phyloP scores from a whole-genome alignment of 2,797 vertebrate genomes.

The Podarcis siculus region DNA sequence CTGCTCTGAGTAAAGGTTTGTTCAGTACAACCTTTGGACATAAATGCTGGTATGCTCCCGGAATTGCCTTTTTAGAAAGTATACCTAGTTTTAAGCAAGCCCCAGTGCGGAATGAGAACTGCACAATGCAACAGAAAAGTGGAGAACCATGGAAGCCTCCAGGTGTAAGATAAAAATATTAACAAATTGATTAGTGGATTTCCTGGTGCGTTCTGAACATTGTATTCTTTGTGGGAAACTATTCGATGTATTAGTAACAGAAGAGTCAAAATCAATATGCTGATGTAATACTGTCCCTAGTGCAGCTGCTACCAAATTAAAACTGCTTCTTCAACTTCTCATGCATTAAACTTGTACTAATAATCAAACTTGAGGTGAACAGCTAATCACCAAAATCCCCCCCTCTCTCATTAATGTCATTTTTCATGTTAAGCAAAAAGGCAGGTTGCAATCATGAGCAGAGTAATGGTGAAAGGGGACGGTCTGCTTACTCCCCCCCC shows the following conservation, averaged over 20 bases:
- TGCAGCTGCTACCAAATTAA: background rate
- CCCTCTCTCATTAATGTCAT: too few species aligned
- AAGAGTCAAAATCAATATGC: background rate
- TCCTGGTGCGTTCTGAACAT: background rate
- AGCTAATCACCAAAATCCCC: background rate
- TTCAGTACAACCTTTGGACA: background rate
- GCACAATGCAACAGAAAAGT: background rate
- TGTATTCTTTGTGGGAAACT: background rate
- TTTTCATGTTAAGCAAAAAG: background rate
- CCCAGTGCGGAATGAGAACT: accelerated
- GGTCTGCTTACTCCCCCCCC: background rate
- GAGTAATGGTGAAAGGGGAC: too few species aligned
- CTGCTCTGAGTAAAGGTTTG: too few species aligned
- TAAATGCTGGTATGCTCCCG: background rate
- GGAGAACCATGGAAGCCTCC: background rate
- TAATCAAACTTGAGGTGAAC: background rate
- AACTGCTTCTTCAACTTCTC: background rate
- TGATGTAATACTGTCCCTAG: background rate
- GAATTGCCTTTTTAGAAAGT: background rate
- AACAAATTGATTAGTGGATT: background rate
- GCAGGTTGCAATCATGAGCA: background rate
- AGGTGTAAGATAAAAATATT: background rate
- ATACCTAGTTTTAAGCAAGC: background rate
- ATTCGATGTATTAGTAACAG: background rate
- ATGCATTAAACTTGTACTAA: background rate